Base-by-base conservation (phyloP, 2,888 invertebrate species). In the Sphaerophoria rueppellii region DNA sequence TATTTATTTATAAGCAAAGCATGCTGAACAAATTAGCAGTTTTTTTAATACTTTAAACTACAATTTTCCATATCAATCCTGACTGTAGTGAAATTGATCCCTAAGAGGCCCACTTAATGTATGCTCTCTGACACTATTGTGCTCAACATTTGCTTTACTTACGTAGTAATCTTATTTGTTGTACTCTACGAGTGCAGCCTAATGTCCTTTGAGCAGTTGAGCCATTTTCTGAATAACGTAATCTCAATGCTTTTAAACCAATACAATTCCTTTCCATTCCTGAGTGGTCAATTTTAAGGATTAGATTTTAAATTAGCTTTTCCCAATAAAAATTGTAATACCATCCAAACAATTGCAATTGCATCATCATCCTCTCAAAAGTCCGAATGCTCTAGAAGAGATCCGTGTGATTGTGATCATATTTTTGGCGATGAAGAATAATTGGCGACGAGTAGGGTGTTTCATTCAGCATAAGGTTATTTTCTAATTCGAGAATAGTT, bases 271-370 rank as follows among this genome's bases (percentile, higher is more conserved):
- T 37, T 37, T 35, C 14, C 54, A 14, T 34, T 35, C 9, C 48
- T 57, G 9, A 55, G 24, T 63, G 78, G 74, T 71, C 75, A 75
- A 61, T 75, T 71, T 65, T 75, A 72, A 61, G 50, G 75, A 55
- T 75, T 71, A 65, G 69, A 72, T 80, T 63, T 69, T 60, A 75
- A 67, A 83, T 76, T 75, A 83, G 72, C 72, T 83, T 75, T 60
- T 75, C 69, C 57, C 60, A 72, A 46, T 24, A 24, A 72, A 76
- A 83, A 83, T 72, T 70, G 67, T 73, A 77, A 69, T 75, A 58
- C 34, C 67, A 81, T 61, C 79, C 71, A 75, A 75, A 79, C 67
- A 80, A 79, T 83, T 76, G 75, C 71, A 48, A 79, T 79, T 83
- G 83, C 83, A 79, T 79, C 79, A 70, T 77, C 73, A 52, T 14